Percentiles rank a stretch among this genome's conserved stretches.
phyloP scores from a whole-genome alignment of 2,113 vertebrate species.

The Euleptes europaea region DNA sequence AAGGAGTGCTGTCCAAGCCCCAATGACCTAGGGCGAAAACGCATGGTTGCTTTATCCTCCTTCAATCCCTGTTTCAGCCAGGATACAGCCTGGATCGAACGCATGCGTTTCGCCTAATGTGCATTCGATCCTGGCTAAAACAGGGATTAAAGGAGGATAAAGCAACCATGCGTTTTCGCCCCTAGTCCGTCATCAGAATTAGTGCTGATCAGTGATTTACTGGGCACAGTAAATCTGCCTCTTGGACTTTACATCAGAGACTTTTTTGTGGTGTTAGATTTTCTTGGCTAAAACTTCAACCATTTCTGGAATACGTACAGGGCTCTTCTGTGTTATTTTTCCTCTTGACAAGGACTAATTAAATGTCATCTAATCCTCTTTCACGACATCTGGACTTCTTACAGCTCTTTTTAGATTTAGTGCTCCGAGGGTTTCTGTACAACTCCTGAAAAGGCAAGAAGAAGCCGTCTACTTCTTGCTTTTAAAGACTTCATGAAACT shows the following conservation, averaged over 20 bases:
- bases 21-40: too few relatives aligned
- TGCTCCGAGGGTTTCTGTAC: not conserved
- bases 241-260: not conserved
- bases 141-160: too few relatives aligned
- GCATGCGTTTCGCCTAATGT: too few relatives aligned
- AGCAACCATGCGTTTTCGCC: too few relatives aligned
- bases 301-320: not conserved
- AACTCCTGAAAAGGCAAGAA: not conserved
- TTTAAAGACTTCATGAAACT: not conserved
- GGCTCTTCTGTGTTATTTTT: not conserved
- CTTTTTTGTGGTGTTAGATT: not conserved
- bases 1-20: not conserved
- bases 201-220: constrained; percentile 5
- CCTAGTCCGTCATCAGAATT: not conserved
- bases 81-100: too few relatives aligned
- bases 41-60: too few relatives aligned
- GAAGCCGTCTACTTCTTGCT: too few relatives aligned
- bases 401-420: not conserved
- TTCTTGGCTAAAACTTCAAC: not conserved
- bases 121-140: too few relatives aligned
- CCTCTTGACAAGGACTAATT: not conserved
- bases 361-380: constrained; percentile 2
- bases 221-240: constrained; percentile 9
- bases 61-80: too few relatives aligned
- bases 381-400: not conserved